Evolutionary conservation across 1,140 invertebrate species (phyloP), one percentile per base, ranked within the genome.

Genomic region (Tyrophagus putrescentiae): DNA sequence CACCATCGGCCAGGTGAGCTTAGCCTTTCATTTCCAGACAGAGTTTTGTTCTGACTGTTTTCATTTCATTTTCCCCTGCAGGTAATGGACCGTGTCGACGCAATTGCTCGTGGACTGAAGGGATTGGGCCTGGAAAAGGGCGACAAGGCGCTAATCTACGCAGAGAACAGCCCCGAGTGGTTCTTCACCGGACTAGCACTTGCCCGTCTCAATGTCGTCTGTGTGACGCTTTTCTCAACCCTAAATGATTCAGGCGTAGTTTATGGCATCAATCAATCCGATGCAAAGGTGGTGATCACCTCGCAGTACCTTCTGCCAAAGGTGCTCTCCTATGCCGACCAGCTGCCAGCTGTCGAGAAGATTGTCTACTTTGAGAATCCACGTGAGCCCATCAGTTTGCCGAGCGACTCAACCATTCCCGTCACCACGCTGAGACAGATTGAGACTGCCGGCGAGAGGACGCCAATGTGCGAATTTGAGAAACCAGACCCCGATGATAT

Each of bases 241-340:
- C 18, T 53, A 5, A 48, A 52, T 31, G 39, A 62, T 45, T 92
- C 97, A 7, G 94, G 91, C 4, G 84, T 98, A 44, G 81, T 86
- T 0, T 91, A 96, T 71, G 93, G 86, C 42, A 84, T 98, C 64
- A 95, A 93, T 71, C 91, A 98, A 76, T 95, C 92, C 3, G 89
- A 95, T 75, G 90, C 91, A 0, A 82, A 67, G n/a, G 62, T 65
- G 48, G 56, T 72, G n/a, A 59, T 73, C 48, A 71, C 72, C 13
- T 64, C 69, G 11, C 56, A 62, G 45, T 62, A 67, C 39, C 59
- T 69, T 1, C 68, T 72, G 45, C 65, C 56, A 21, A 65, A 65
- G 58, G 23, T 66, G 5, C 33, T 41, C 16, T 21, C 7, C 11
- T 41, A 62, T n/a, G 18, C 56, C 2, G 32, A 34, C 21, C 28